phyloP scores from a whole-genome alignment of 2,888 invertebrate genomes.

The Hipparchia semele region DNA sequence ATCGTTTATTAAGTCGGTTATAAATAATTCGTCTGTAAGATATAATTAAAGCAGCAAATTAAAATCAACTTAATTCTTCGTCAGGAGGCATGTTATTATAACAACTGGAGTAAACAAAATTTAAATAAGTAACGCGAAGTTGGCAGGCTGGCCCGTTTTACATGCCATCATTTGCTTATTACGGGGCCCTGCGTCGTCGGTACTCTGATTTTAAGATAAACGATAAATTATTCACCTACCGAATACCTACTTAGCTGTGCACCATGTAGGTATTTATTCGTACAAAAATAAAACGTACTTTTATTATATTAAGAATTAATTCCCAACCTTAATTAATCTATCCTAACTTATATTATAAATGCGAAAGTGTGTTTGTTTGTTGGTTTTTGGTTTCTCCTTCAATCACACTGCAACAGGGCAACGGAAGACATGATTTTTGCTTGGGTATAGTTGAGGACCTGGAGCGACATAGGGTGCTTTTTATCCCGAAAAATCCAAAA shows the following conservation, averaged over 20 bases:
- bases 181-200: conserved; percentile 36
- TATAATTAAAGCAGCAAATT: conserved; percentile 53
- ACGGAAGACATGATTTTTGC: too few species aligned
- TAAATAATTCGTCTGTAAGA: conserved; percentile 25
- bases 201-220: conserved; percentile 39
- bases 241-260: conserved; percentile 7
- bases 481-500: too few species aligned
- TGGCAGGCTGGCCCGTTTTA: conserved; percentile 50
- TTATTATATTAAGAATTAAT: not conserved
- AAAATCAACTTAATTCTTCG: conserved; percentile 52
- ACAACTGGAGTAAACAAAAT: conserved; percentile 64
- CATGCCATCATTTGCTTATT: conserved; percentile 50
- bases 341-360: too few species aligned
- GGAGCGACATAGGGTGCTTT: not conserved
- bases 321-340: not conserved
- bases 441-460: not conserved
- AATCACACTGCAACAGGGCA: too few species aligned
- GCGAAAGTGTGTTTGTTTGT: too few species aligned
- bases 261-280: not conserved
- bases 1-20: not conserved
- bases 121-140: conserved; percentile 60
- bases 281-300: not conserved
- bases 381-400: too few species aligned
- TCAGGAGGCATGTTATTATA: conserved; percentile 52
- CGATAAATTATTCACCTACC: conserved; percentile 38